Evolutionary conservation across 2,113 vertebrate genomes (phyloP), one percentile per base, ranked within the genome.

Genomic region (Gobio gobio): DNA sequence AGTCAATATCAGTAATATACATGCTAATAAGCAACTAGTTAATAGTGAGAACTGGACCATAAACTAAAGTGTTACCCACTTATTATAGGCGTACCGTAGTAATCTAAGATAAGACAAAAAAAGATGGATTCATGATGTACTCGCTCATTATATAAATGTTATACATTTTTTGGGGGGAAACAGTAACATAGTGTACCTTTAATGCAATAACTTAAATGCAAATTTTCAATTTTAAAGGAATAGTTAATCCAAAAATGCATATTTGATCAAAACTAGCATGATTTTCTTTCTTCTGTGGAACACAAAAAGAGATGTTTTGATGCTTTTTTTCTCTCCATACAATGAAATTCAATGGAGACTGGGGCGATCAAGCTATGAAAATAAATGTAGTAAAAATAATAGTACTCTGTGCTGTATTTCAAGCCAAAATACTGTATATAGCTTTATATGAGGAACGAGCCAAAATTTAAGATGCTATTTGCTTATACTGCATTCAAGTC

Each of bases 301-400:
- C 66, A 70, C 66, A 70, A 43, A 70, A 70, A 9, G 36, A 43
- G 36, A 70, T 70, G 66, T 70, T 70, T 70, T 43, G 20, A 70
- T 24, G 70, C 18, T 73, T 45, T 64, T 12, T 45, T 43, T 4
- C 40, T 5, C 40, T 40, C 10, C 12, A 43, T 43, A 24, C 40
- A 24, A 14, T 72, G 4, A 45, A 72, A 72, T 40, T 13, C 68
- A 72, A n/a, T 6, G 9, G 59, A 10, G 20, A 47, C 8, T 9
- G 18, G 12, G 12, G 14, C 0, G 14, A 29, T 18, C 63, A 66
- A 68, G 7, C 29, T 66, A 29, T 66, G 20, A 66, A 18, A 33
- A 33, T 66, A 2, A 26, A 26, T 33, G 29, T 66, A 66, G 63
- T 16, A 56, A 18, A 54, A 54, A 29, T 63, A 33, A 64, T 33